Evolutionary conservation across 2,113 vertebrate genomes (phyloP).

Genomic region (Sinocyclocheilus rhinocerous): DNA sequence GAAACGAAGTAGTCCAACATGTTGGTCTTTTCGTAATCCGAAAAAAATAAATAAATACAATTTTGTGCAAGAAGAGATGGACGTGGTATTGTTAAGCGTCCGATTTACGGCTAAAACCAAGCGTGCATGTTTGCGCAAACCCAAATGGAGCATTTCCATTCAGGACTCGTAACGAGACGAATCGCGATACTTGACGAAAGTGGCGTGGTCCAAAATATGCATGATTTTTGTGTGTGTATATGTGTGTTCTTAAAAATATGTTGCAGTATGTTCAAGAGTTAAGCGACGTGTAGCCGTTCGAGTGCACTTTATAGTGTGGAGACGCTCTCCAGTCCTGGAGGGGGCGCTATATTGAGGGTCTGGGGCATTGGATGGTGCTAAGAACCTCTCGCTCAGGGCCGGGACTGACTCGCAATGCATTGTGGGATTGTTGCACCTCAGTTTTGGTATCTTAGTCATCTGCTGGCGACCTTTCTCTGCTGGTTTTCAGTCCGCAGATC

Average conservation of each 20-base stretch:
- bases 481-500: too few species aligned
- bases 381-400: slow-evolving; percentile 69
- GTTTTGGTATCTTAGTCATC: too few species aligned
- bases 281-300: slow-evolving; percentile 53
- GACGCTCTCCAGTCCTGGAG: slow-evolving; percentile 60
- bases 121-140: slow-evolving; percentile 13
- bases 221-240: slow-evolving; percentile 39
- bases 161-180: background rate
- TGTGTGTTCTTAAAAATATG: slow-evolving; percentile 37
- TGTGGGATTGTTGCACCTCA: background rate
- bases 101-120: background rate
- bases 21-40: background rate
- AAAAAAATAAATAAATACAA: background rate
- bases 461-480: too few species aligned
- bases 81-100: background rate
- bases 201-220: slow-evolving; percentile 49
- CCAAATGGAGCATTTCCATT: slow-evolving; percentile 7
- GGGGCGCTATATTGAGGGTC: background rate
- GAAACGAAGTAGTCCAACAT: background rate
- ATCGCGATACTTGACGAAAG: slow-evolving; percentile 29
- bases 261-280: slow-evolving; percentile 34
- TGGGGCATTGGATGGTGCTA: slow-evolving; percentile 60
- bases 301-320: slow-evolving; percentile 73
- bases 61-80: background rate
- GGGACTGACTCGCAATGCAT: slow-evolving; percentile 46